phyloP scores from a whole-genome alignment of 1,140 invertebrate genomes.

The Psix sp. region DNA sequence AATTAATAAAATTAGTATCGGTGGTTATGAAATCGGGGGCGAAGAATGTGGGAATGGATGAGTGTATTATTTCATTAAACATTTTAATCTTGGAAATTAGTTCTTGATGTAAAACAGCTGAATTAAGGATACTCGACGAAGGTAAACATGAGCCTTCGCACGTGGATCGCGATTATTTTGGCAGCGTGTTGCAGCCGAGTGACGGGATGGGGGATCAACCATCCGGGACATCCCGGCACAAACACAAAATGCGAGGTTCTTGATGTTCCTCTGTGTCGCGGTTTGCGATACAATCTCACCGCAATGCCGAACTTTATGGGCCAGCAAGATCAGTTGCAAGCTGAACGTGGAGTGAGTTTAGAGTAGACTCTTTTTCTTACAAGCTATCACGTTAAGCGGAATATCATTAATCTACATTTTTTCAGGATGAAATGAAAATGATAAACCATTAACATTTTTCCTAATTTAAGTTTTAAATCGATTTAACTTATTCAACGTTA shows the following conservation, averaged over 20 bases:
- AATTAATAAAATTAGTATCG: no score
- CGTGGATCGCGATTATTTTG: slow-evolving; percentile 49
- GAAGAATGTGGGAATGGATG: no score
- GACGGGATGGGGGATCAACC: slow-evolving; percentile 64
- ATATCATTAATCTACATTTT: not conserved
- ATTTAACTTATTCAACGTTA: no score
- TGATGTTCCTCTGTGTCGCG: slow-evolving; percentile 86
- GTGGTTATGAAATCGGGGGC: no score
- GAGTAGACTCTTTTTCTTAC: slow-evolving; percentile 22
- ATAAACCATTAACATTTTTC: no score
- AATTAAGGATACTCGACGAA: slow-evolving; percentile 13
- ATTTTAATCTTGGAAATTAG: not conserved
- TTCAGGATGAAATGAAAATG: no score
- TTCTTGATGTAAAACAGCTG: slow-evolving; percentile 31
- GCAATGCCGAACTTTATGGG: slow-evolving; percentile 91
- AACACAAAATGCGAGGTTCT: slow-evolving; percentile 86
- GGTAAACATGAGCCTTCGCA: slow-evolving; percentile 45
- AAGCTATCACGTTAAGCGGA: no score
- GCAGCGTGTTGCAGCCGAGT: slow-evolving; percentile 25
- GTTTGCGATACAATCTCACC: slow-evolving; percentile 91
- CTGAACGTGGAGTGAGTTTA: slow-evolving; percentile 82
- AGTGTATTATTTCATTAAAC: no score
- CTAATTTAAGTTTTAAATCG: no score
- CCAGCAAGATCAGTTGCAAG: slow-evolving; percentile 85
- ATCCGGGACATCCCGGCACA: slow-evolving; percentile 59